Evolutionary conservation across 2,113 vertebrate genomes (phyloP).

Genomic region (Mastomys coucha): DNA sequence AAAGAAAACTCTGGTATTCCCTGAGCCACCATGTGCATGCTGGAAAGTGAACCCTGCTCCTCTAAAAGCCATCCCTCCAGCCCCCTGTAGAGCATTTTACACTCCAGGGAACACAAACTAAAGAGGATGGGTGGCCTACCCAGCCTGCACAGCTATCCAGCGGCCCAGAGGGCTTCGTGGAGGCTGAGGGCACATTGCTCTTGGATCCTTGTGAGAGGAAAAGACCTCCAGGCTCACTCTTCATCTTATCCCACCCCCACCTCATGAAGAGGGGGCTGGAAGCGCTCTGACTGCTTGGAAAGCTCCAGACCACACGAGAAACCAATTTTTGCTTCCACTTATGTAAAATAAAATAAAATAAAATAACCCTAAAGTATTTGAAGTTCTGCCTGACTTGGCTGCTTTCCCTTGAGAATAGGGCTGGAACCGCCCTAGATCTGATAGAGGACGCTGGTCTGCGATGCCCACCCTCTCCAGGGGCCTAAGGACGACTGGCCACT

Average conservation of each 20-base stretch:
- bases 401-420: slow-evolving; percentile 33
- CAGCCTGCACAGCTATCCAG: neutral
- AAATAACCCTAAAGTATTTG: slow-evolving; percentile 69
- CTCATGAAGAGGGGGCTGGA: neutral
- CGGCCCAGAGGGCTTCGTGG: neutral
- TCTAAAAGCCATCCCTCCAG: neutral
- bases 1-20: neutral
- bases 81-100: neutral
- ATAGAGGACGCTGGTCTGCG: neutral
- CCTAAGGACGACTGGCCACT: neutral
- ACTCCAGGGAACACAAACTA: neutral
- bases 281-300: slow-evolving; percentile 59
- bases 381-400: slow-evolving; percentile 64
- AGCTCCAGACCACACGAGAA: slow-evolving; percentile 69
- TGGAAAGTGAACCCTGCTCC: neutral
- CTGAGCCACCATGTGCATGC: neutral
- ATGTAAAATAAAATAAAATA: slow-evolving; percentile 75
- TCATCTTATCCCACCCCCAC: neutral
- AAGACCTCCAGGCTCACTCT: neutral
- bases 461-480: neutral
- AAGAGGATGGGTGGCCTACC: neutral
- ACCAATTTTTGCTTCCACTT: slow-evolving; percentile 76
- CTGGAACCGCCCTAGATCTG: neutral
- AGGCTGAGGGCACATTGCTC: neutral
- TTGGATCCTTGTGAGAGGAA: neutral